phyloP scores from a whole-genome alignment of 2,888 invertebrate species.

The Drosophila acutilabella region DNA sequence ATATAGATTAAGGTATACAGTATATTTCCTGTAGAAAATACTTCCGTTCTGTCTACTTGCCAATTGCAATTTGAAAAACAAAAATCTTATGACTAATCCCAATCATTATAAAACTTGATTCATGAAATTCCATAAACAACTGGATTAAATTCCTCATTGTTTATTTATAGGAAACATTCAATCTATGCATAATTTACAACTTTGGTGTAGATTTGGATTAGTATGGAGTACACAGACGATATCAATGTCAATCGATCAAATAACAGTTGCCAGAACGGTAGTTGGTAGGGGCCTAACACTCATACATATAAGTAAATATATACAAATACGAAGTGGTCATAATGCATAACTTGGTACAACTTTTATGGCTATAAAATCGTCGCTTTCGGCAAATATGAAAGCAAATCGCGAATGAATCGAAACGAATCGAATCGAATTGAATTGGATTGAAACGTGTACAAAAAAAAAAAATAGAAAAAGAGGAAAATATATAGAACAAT shows the following conservation, averaged over 20 bases:
- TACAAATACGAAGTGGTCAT: slow-evolving; percentile 20
- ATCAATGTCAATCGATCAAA: slow-evolving; percentile 46
- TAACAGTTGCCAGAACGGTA: slow-evolving; percentile 51
- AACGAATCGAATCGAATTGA: slow-evolving; percentile 7
- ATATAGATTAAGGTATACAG: no score
- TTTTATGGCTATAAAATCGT: slow-evolving; percentile 51
- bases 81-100: not conserved
- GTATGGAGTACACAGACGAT: slow-evolving; percentile 32
- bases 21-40: no score
- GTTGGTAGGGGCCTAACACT: slow-evolving; percentile 30
- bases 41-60: no score
- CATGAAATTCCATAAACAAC: not conserved
- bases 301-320: not conserved
- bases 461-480: slow-evolving; percentile 9
- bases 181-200: slow-evolving; percentile 50
- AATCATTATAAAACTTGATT: slow-evolving; percentile 5
- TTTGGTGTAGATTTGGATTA: slow-evolving; percentile 35
- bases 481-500: slow-evolving; percentile 47
- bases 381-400: slow-evolving; percentile 79
- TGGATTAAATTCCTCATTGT: slow-evolving; percentile 11
- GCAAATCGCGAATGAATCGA: slow-evolving; percentile 29
- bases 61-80: no score
- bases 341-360: slow-evolving; percentile 10
- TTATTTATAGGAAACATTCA: slow-evolving; percentile 11
- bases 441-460: slow-evolving; percentile 20